Base-by-base conservation (phyloP, 2,113 vertebrate genomes). In the Takifugu bimaculatus region DNA sequence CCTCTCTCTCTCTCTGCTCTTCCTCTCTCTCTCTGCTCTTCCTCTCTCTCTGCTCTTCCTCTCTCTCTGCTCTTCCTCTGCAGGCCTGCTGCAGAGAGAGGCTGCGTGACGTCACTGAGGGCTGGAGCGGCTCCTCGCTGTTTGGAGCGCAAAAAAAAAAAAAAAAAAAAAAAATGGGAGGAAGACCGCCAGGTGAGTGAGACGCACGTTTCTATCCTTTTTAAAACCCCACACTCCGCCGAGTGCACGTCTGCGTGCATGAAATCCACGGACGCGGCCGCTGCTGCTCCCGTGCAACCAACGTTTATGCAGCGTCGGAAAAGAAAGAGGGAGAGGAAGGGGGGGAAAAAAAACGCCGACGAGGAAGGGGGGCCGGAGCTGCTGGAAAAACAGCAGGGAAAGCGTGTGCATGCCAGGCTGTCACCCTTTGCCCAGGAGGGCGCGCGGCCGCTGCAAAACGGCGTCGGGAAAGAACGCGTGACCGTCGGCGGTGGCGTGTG, bases 51-150 rank as follows among this genome's bases (percentile, higher is more conserved):
- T 55, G 61, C 72, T 65, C 70, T 66, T 64, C 69, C 56, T 63
- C 72, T 66, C 70, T 70, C 68, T 72, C 80, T 79, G 60, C 54
- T 59, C 70, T 42, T 79, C 78, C 82, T 84, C 82, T 83, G 85
- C 88, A 85, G 82, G 86, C 86, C 85, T 69, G 70, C 89, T 85
- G 90, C 89, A 89, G 89, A 90, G 88, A 70, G 72, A 68, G 69
- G 87, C 75, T 77, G 72, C 67, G 88, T 92, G 91, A 92, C 91
- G 91, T 92, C 90, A 91, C 66, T 49, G 75, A 73, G 64, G 73
- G 83, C 85, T 82, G 66, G 80, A 88, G 85, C 88, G 75, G 84
- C 75, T 89, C 82, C 85, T 87, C 15, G 52, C 52, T 77, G 79
- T 78, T 85, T 77, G 70, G 73, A 78, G 81, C 61, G 69, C 64